Conservation (phyloP, 1,140 invertebrate genomes). For the Macrobrachium rosenbergii region DNA sequence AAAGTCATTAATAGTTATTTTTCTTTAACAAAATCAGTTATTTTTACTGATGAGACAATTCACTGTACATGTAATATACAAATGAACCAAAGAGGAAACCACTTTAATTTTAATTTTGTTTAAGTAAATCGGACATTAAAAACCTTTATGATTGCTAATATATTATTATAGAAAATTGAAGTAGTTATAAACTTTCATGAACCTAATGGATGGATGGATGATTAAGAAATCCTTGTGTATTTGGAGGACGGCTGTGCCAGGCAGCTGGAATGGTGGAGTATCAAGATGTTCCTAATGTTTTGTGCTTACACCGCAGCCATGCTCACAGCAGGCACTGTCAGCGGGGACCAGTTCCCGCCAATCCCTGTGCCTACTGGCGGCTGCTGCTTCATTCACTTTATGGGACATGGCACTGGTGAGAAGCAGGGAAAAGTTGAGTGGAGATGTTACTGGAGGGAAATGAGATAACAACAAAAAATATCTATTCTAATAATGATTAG, state of each 20-base stretch:
- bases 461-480: slow-evolving; percentile 33
- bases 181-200: too few relatives aligned
- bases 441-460: slow-evolving; percentile 49
- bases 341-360: slow-evolving; percentile 9
- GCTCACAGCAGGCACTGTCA: slow-evolving; percentile 39
- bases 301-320: slow-evolving; percentile 43
- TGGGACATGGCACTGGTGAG: slow-evolving; percentile 2
- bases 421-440: slow-evolving; percentile 29
- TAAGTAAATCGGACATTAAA: too few relatives aligned
- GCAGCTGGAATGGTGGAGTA: slow-evolving; percentile 52
- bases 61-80: too few relatives aligned
- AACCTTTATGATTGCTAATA: too few relatives aligned
- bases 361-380: slow-evolving; percentile 31
- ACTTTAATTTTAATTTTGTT: too few relatives aligned
- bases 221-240: too few relatives aligned
- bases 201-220: too few relatives aligned
- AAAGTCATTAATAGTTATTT: too few relatives aligned
- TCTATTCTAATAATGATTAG: slow-evolving; percentile 59
- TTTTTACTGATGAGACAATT: too few relatives aligned
- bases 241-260: slow-evolving; percentile 37
- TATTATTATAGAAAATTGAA: too few relatives aligned
- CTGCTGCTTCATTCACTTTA: slow-evolving; percentile 15
- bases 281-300: slow-evolving; percentile 51
- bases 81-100: too few relatives aligned
- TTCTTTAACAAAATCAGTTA: too few relatives aligned